phyloP scores from a whole-genome alignment of 1,140 invertebrate species.

The Bombus picipes region DNA sequence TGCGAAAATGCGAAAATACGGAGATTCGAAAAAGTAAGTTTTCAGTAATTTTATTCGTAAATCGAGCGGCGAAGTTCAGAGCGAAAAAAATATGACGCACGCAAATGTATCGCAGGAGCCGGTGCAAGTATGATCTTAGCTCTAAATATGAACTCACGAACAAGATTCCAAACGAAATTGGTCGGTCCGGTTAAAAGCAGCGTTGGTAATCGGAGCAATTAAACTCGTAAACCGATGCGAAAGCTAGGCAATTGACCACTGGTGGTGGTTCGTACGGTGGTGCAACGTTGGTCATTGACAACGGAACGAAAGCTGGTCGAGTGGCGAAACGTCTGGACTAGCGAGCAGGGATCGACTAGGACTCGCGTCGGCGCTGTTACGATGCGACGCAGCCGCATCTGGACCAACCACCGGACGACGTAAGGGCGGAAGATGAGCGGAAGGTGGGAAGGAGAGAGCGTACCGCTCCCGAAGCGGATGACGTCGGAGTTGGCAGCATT shows the following conservation, averaged over 20 bases:
- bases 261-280: background rate
- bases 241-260: too few species aligned
- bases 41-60: background rate
- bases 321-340: conserved; percentile 54
- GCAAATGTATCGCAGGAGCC: too few species aligned
- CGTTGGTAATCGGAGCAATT: background rate
- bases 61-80: background rate
- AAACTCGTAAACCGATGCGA: background rate
- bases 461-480: conserved; percentile 1
- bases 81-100: background rate
- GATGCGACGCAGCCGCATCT: conserved; percentile 69
- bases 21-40: background rate
- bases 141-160: background rate
- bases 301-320: conserved; percentile 42
- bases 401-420: conserved; percentile 46
- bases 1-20: too few species aligned
- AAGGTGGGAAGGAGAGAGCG: conserved; percentile 13
- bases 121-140: too few species aligned
- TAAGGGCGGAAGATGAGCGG: conserved; percentile 19
- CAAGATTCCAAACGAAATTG: background rate
- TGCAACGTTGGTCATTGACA: background rate
- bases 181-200: background rate
- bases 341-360: conserved; percentile 42
- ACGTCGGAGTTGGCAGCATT: background rate
- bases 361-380: conserved; percentile 64